Base-by-base conservation (phyloP, 2,888 invertebrate species). In the Adelognathus sp. region DNA sequence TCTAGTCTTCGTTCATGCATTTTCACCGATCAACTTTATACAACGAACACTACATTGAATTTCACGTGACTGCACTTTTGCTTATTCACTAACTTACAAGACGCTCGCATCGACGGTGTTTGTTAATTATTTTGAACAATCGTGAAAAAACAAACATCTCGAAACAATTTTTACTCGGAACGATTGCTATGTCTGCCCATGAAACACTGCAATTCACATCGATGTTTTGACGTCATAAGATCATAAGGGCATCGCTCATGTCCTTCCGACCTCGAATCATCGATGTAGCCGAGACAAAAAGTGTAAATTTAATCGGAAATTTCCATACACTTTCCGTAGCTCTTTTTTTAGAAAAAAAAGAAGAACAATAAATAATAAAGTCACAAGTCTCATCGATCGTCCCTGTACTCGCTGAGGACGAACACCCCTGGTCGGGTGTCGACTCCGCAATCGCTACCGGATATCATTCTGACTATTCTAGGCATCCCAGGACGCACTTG, bases 401-500 rank as follows among this genome's bases (percentile, higher is more conserved):
- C 58, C 73, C 73, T 64, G 78, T 70, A 71, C 54, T 24, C 70
- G 66, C 46, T 52, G 16, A 69, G 44, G 52, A 67, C 44, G 29
- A 46, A 69, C 41, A 58, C 50, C 54, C 27, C 56, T n/a, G 39
- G 21, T 14, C 52, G 61, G 60, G 39, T 69, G 33, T 60, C 64
- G 21, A 58, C 39, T 52, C 69, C 58, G 50, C 58, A 24, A 39
- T 61, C 66, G 36, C 60, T 33, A 71, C 56, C 70, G 61, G 36
- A 67, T 61, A 73, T 76, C 69, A 36, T 69, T 72, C 71, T 61
- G 70, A 75, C 74, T 74, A 79, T 66, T 71, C 73, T 73, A 73
- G 73, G 73, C 50, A 66, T 72, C 56, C 67, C 69, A 36, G 72
- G 63, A 73, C 54, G 29, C 50, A 39, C 63, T n/a, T 36, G 41